These are phyloP conservation scores for Porphyrio hochstetteri DNA, from an alignment of 2,113 vertebrate genomes.

Conservation along the genomic window DNA sequence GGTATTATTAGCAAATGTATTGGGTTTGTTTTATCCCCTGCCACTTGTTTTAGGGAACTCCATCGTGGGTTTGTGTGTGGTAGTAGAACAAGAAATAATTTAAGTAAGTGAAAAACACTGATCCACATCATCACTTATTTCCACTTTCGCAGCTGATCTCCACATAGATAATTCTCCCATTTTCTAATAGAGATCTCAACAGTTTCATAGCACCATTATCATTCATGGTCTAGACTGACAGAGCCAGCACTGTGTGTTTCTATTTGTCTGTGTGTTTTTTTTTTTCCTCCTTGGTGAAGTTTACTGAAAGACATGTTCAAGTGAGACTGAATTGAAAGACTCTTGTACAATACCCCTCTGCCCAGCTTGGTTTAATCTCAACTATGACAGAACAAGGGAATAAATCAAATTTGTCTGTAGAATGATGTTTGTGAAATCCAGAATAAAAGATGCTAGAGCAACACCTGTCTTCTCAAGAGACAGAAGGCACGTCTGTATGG, in stretches of 20 bases:
- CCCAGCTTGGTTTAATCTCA: background rate
- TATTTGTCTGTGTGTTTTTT: rapidly evolving
- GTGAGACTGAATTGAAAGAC: background rate
- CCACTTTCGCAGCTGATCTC: background rate
- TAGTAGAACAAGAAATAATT: background rate
- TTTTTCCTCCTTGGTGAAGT: background rate
- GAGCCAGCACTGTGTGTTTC: background rate
- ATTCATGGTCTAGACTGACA: background rate
- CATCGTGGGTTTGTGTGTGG: background rate
- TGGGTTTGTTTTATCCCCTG: background rate
- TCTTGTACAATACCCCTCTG: background rate
- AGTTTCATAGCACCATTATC: background rate
- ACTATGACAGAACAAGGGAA: background rate
- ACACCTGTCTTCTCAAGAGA: background rate
- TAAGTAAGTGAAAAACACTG: background rate
- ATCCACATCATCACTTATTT: background rate
- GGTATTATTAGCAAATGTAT: background rate
- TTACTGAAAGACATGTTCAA: background rate
- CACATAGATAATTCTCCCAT: background rate
- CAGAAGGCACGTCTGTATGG: background rate
- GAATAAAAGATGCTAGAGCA: background rate
- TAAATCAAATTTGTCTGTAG: background rate
- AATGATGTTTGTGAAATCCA: background rate
- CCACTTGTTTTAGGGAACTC: background rate
- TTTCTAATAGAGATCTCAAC: background rate